A percentile compares a stretch with the other conserved stretches of the same genome.
Evolutionary conservation across 2,797 vertebrate genomes (phyloP).

Genomic region (Hylomyscus alleni): DNA sequence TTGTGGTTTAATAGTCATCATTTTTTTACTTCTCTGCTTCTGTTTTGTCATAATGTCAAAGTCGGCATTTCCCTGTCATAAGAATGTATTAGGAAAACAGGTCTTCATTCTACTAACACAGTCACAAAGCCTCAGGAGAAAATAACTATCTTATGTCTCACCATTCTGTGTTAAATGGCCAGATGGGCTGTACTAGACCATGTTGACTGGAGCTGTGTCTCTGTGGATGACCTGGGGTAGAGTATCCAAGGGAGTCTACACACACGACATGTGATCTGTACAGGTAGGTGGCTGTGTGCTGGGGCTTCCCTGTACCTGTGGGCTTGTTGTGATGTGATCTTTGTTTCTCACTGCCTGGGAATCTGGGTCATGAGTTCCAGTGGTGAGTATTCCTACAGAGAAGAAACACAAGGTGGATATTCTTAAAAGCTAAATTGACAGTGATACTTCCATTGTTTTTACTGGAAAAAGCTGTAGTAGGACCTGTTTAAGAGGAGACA

Average conservation of each 20-base stretch:
- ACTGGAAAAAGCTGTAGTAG: neutral
- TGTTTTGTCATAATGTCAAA: conserved; percentile 41
- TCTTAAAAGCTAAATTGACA: neutral
- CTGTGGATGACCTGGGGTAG: neutral
- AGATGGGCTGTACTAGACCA: neutral
- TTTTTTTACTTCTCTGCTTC: neutral
- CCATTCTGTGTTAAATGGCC: neutral
- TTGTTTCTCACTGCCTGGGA: neutral
- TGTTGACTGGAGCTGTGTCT: neutral
- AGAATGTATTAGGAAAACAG: neutral
- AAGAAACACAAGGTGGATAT: neutral
- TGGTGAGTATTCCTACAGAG: neutral
- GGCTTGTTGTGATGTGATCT: neutral
- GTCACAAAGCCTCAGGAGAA: neutral
- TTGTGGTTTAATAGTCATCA: neutral
- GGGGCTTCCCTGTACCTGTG: neutral
- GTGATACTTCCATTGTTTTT: neutral
- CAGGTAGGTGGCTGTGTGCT: neutral
- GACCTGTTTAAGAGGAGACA: neutral
- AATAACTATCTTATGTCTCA: neutral
- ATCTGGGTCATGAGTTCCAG: neutral
- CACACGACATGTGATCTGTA: neutral
- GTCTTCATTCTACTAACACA: neutral
- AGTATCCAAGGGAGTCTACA: neutral
- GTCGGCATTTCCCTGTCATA: neutral